Base-by-base conservation (phyloP, 2,888 invertebrate genomes). In the Aphelenchoides bicaudatus region DNA sequence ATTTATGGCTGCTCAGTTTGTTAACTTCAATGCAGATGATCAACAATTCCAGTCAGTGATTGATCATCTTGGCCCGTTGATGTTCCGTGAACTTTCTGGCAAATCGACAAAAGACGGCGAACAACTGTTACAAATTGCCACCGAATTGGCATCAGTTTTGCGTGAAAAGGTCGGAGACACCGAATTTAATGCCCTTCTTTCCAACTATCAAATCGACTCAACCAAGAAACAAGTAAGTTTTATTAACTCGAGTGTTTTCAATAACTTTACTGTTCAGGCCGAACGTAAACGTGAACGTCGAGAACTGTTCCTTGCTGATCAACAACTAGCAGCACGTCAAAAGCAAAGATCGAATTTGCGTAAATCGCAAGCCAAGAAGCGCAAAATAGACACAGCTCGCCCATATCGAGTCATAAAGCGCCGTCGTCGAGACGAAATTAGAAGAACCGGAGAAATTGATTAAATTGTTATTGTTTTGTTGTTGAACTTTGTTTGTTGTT, bases 341-440 rank as follows among this genome's bases (percentile, higher is more conserved):
- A 67, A 70, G 58, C 63, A 69, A n/a, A 62, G 64, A 51, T 65
- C 64, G 54, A 69, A 74, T 39, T 59, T 65, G 56, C 68, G 68
- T 52, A 73, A 74, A 38, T 49, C 48, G 21, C 61, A 63, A 5
- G 53, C 63, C 21, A 52, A 63, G 30, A 74, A 72, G 50, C 55
- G 75, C 34, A 73, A 70, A 39, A 23, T 75, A 34, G 75, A 75
- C 54, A 66, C 62, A 48, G 31, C 59, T 34, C 67, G 69, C 39
- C 75, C 75, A 13, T 67, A 73, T 53, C 55, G 75, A 39, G 60
- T 66, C n/a, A 47, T 51, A 46, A 75, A 75, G 43, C 52, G 74
- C 23, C 46, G 63, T 34, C 61, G 61, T 6, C n/a, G n/a, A n/a
- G n/a, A n/a, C n/a, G n/a, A n/a, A n/a, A n/a, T n/a, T n/a, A n/a